These are phyloP conservation scores for Anthonomus grandis DNA, from an alignment of 1,140 invertebrate genomes.

Conservation along the genomic window DNA sequence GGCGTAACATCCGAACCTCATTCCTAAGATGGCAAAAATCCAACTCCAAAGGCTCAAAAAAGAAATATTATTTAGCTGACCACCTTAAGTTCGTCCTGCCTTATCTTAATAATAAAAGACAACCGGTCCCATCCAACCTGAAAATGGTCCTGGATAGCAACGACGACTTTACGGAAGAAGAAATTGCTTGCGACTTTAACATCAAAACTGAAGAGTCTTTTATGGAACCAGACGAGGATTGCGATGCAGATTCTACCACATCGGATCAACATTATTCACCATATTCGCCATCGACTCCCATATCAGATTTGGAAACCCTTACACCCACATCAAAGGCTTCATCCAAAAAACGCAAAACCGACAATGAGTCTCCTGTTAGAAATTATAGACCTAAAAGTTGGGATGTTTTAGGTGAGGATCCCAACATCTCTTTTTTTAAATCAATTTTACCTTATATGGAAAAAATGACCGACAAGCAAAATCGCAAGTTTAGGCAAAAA, in stretches of 20 bases:
- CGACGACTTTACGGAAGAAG: not conserved
- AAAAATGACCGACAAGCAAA: slow-evolving; percentile 17
- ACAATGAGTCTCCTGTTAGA: slow-evolving; percentile 1
- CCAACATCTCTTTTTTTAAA: slow-evolving; percentile 14
- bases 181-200: not conserved
- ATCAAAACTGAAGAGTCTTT: not conserved
- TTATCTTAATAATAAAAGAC: slow-evolving; percentile 3
- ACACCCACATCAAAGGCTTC: not conserved
- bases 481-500: slow-evolving; percentile 11
- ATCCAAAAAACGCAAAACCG: slow-evolving; percentile 3
- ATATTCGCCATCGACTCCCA: not conserved
- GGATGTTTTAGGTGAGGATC: not conserved
- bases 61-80: slow-evolving; percentile 14
- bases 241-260: not conserved
- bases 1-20: slow-evolving; percentile 14
- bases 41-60: not conserved
- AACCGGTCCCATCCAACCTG: too few species aligned
- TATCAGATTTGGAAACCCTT: not conserved
- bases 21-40: slow-evolving; percentile 16
- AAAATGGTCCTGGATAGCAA: not conserved
- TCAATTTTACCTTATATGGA: slow-evolving; percentile 10
- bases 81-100: slow-evolving; percentile 6
- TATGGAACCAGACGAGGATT: not conserved
- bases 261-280: not conserved
- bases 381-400: not conserved